Base-by-base conservation (phyloP, 1,140 invertebrate species). In the Philopotamus ludificatus region DNA sequence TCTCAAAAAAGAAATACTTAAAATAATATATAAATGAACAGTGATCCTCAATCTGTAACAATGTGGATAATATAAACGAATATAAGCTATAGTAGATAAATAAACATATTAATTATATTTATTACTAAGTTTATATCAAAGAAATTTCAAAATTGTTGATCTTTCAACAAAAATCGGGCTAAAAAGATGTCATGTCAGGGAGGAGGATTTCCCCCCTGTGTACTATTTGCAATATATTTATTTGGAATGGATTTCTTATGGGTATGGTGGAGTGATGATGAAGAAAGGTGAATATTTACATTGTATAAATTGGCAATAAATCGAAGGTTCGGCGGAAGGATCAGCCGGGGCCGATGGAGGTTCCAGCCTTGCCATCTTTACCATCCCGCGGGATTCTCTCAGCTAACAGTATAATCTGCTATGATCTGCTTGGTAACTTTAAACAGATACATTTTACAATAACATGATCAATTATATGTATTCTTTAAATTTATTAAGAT, bases 261-360 rank as follows among this genome's bases (percentile, higher is more conserved):
- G 45, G 57, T 47, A 58, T 22, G 10, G 41, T 10, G 55, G 55
- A 44, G 55, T 45, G 39, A 47, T 60, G 57, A 60, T 47, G 44
- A 47, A 42, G 57, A 28, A 47, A 60, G 57, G 57, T 39, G 57
- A 60, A 60, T 60, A 60, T 60, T 60, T 60, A 60, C 57, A 60
- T 60, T 60, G 57, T 60, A 60, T 60, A 60, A 60, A 60, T 60
- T 60, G 57, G 57, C 57, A 60, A 60, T 60, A 60, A 60, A 60
- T 60, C 57, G 57, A 60, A 60, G 42, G 42, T 45, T 25, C 57
- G 8, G 3, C 3, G 44, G 18, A 47, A 47, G 44, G 44, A 47
- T 47, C 44, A 47, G 42, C 57, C 42, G 53, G 25, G 23, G 53
- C 53, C 44, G 18, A 9, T 47, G 44, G 44, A 47, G 44, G 44